Evolutionary conservation across 2,797 vertebrate species (phyloP), one percentile per base, ranked within the genome.

Genomic region (Manis javanica): DNA sequence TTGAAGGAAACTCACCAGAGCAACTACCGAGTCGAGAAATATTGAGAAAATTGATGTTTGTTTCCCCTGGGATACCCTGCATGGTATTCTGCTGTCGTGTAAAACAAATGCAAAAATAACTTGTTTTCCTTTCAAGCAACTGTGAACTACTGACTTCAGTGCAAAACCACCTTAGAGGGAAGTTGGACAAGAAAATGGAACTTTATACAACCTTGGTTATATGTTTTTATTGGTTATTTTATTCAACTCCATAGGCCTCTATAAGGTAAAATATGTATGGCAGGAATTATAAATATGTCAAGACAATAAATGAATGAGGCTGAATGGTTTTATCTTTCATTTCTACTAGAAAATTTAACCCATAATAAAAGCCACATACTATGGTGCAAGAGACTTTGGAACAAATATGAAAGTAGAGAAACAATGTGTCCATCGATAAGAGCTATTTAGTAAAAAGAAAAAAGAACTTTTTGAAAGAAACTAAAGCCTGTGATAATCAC

Each of bases 321-420:
- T 77, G 49, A 87, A 49, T 1, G 29, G 51, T 34, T 92, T 64
- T 82, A 77, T 75, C 34, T 96, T 77, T 81, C 59, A 75, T 92
- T 85, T 90, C 86, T 68, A 75, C 75, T 87, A 84, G 34, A 92
- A 96, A 90, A 87, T 64, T 53, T 81, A 94, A 81, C 42, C 49
- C 69, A 84, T 90, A 83, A 68, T 91, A 92, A 94, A 96, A 96
- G 39, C 39, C 71, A 75, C 59, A 53, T 46, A 90, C 55, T 34
- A 53, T 85, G 53, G 87, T 81, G 15, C 26, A 90, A 92, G 46
- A 87, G 34, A 51, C 0, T 55, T 24, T 0, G 79, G 57, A 86
- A 42, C 51, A 95, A 90, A 71, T 57, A 51, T 8, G 61, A 37
- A 81, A 74, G 42, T 6, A 82, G 29, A 46, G 42, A 53, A 91